Evolutionary conservation across 2,797 vertebrate genomes (phyloP).

Genomic region (Chaetodon trifasciatus): DNA sequence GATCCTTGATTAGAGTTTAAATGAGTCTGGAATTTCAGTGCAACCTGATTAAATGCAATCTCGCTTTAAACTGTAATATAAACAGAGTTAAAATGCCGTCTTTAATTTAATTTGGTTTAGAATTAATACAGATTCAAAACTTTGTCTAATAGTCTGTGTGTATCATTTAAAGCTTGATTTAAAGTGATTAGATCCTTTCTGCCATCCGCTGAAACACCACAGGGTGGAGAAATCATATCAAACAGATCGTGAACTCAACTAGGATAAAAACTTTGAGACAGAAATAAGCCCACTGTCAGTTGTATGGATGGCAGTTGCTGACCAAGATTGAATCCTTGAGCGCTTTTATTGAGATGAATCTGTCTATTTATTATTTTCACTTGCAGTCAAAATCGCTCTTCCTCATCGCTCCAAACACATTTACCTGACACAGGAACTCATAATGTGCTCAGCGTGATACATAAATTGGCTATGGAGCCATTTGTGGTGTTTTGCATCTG

Average conservation of each 20-base stretch:
- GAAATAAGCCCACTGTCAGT: conserved; percentile 39
- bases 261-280: conserved; percentile 24
- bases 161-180: conserved; percentile 45
- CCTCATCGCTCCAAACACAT: conserved; percentile 58
- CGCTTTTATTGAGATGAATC: conserved; percentile 68
- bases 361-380: conserved; percentile 65
- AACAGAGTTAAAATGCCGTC: conserved; percentile 49
- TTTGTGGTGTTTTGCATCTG: conserved; percentile 28
- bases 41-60: conserved; percentile 65
- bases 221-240: conserved; percentile 14
- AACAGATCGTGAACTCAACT: conserved; percentile 21
- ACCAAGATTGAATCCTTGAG: conserved; percentile 62
- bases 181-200: conserved; percentile 37
- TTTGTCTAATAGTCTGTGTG: conserved; percentile 28
- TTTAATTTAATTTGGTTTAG: conserved; percentile 47
- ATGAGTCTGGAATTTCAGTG: conserved; percentile 57
- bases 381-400: conserved; percentile 52
- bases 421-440: conserved; percentile 69
- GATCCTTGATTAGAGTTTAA: conserved; percentile 69
- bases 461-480: conserved; percentile 62
- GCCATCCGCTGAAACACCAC: neutral
- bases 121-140: conserved; percentile 46
- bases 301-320: conserved; percentile 45
- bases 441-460: conserved; percentile 67
- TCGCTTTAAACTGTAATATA: conserved; percentile 64